Conservation (phyloP, 2,888 invertebrate genomes). For the Pycnomerus fuliginosus region DNA sequence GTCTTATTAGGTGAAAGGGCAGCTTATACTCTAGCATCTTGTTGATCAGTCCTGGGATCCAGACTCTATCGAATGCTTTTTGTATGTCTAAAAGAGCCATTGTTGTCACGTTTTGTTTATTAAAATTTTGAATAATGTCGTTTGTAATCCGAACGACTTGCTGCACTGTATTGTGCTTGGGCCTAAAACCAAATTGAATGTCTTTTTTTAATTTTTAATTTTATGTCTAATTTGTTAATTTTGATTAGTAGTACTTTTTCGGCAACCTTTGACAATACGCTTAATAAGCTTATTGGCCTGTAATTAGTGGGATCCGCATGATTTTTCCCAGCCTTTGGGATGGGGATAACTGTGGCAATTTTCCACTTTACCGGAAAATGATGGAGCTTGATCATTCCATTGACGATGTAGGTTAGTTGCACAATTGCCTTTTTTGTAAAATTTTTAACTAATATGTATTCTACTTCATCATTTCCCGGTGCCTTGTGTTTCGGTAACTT, state of each 20-base stretch:
- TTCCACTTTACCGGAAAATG: slow-evolving; percentile 29
- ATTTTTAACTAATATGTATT: slow-evolving; percentile 22
- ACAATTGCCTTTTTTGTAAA: slow-evolving; percentile 28
- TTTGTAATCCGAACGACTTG: slow-evolving; percentile 37
- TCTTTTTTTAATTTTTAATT: slow-evolving; percentile 9
- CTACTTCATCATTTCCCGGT: slow-evolving; percentile 13
- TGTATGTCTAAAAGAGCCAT: slow-evolving; percentile 41
- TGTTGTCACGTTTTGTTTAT: slow-evolving; percentile 31
- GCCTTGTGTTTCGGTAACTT: slow-evolving; percentile 21
- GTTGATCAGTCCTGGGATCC: slow-evolving; percentile 37
- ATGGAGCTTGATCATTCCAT: slow-evolving; percentile 17
- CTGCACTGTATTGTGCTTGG: slow-evolving; percentile 34
- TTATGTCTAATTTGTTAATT: slow-evolving; percentile 8
- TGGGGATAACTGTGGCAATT: slow-evolving; percentile 24
- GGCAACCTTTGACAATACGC: slow-evolving; percentile 16
- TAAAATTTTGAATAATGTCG: slow-evolving; percentile 31
- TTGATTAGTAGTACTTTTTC: slow-evolving; percentile 21
- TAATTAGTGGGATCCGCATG: slow-evolving; percentile 17
- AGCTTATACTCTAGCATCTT: slow-evolving; percentile 34
- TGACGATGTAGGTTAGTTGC: slow-evolving; percentile 28
- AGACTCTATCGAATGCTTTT: slow-evolving; percentile 44
- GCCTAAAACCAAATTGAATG: slow-evolving; percentile 39
- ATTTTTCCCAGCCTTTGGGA: slow-evolving; percentile 23
- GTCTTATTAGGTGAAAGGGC: slow-evolving; percentile 27
- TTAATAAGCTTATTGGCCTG: slow-evolving; percentile 26